phyloP scores from a whole-genome alignment of 1,140 invertebrate species.

The Aphelenchoides fujianensis region DNA sequence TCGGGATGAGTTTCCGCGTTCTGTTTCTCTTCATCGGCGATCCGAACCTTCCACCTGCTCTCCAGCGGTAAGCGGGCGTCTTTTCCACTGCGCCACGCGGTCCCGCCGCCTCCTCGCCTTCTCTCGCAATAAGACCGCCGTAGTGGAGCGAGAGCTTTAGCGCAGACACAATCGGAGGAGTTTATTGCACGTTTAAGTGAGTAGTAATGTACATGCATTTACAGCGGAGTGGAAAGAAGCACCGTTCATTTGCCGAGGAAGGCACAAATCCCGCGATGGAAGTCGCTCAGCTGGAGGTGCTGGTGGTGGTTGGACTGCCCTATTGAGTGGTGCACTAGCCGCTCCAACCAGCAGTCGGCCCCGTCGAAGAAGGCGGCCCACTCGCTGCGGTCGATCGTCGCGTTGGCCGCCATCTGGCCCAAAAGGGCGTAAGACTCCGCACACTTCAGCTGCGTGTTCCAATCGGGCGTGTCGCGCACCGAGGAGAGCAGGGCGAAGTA shows the following conservation, averaged over 20 bases:
- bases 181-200: no score
- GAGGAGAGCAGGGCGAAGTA: neutral
- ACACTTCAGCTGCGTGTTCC: neutral
- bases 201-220: no score
- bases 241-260: neutral
- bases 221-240: no score
- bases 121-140: no score
- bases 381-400: neutral
- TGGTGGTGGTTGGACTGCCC: neutral
- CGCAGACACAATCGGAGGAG: no score
- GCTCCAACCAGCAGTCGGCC: neutral
- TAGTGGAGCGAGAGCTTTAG: no score
- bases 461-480: neutral
- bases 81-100: no score
- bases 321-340: neutral
- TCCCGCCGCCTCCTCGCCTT: no score
- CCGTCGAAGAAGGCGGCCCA: neutral
- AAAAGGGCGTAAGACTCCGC: neutral
- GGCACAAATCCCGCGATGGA: neutral
- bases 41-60: no score
- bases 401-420: neutral
- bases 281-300: neutral
- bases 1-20: no score
- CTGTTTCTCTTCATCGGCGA: no score
- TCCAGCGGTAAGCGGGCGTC: no score